These are phyloP conservation scores for Tyto alba DNA, from an alignment of 2,113 vertebrate species.

Conservation along the genomic window DNA sequence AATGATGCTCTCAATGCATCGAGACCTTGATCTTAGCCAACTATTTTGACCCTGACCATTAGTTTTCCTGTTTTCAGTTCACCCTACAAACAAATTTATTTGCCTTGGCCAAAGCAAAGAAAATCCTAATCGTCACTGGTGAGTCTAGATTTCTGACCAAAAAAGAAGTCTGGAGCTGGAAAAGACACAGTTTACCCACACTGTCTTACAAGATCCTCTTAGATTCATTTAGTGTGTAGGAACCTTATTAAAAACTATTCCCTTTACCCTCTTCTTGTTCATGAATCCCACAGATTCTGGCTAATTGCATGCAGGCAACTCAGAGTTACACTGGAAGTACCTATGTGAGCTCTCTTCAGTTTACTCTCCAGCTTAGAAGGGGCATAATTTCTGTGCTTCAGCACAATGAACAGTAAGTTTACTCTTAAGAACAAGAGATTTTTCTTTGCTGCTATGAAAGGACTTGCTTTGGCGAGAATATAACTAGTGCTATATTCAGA, in stretches of 20 bases:
- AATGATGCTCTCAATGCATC: not conserved
- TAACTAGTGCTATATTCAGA: not conserved
- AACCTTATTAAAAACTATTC: not conserved
- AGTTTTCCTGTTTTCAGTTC: constrained; percentile 26
- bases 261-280: not conserved
- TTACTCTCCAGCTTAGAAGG: not conserved
- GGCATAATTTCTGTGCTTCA: not conserved
- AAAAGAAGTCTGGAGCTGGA: not conserved
- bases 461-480: not conserved
- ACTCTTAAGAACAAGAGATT: not conserved
- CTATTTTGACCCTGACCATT: constrained; percentile 15
- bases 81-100: constrained; percentile 10
- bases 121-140: not conserved
- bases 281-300: not conserved
- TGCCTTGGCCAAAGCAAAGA: not conserved
- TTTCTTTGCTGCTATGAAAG: not conserved
- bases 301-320: not conserved
- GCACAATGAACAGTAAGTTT: not conserved
- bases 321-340: not conserved
- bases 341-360: not conserved
- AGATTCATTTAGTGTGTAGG: not conserved
- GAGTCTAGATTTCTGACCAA: not conserved
- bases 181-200: not conserved
- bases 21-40: constrained; percentile 22
- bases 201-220: not conserved